Evolutionary conservation across 2,797 vertebrate species (phyloP).

Genomic region (Cryptoblepharus egeriae): DNA sequence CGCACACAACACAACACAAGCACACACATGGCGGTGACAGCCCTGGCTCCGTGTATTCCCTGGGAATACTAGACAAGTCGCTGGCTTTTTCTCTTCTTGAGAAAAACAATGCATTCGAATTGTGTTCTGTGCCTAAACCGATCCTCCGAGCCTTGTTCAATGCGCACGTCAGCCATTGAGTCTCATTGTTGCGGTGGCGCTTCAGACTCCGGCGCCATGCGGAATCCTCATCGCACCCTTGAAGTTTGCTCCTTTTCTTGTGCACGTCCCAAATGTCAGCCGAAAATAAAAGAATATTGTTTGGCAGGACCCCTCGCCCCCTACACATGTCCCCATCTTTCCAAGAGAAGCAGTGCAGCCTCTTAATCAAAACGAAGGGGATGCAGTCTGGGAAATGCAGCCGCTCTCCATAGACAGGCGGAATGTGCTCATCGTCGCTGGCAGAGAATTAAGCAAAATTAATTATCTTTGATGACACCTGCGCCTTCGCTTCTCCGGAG

Average conservation of each 20-base stretch:
- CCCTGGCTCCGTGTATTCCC: not conserved
- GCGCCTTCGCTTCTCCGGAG: not conserved
- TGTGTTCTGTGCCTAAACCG: not conserved
- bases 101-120: not conserved
- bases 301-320: not conserved
- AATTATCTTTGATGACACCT: not conserved
- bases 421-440: not conserved
- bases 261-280: not conserved
- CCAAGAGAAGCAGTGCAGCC: too few relatives aligned
- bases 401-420: not conserved
- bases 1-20: not conserved
- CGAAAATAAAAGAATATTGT: not conserved
- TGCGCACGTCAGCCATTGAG: not conserved
- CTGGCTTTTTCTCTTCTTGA: not conserved
- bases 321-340: not conserved
- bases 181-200: not conserved
- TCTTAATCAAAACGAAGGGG: not conserved
- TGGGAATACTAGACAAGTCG: not conserved
- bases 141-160: too few relatives aligned
- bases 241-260: not conserved
- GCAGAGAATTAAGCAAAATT: constrained; percentile 1
- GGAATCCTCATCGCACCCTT: not conserved
- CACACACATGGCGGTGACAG: not conserved
- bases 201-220: not conserved
- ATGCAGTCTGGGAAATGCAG: not conserved